These are phyloP conservation scores for Deroptyus accipitrinus DNA, from an alignment of 2,113 vertebrate genomes.

Conservation along the genomic window DNA sequence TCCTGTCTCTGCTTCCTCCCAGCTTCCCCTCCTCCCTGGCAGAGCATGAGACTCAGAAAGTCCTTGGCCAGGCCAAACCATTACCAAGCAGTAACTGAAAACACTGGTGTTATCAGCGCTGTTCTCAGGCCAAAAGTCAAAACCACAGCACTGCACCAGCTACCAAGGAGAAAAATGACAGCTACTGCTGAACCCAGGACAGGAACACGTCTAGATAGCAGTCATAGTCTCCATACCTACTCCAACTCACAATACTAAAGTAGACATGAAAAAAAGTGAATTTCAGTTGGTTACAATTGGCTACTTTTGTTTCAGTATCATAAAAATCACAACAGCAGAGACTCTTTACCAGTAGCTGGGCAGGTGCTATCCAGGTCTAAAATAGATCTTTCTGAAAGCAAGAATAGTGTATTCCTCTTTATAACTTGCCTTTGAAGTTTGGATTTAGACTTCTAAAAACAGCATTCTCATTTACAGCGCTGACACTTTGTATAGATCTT, in stretches of 20 bases:
- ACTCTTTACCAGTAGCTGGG: neutral
- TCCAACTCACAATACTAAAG: neutral
- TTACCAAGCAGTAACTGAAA: too few relatives aligned
- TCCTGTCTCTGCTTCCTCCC: too few relatives aligned
- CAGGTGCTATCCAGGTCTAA: neutral
- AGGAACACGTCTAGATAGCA: neutral
- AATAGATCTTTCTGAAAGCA: neutral
- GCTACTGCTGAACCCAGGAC: too few relatives aligned
- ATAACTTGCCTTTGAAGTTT: neutral
- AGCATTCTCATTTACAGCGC: neutral
- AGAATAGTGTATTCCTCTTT: neutral
- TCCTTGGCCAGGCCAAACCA: too few relatives aligned
- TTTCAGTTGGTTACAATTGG: neutral
- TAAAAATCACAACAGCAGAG: neutral
- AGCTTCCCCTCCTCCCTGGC: too few relatives aligned
- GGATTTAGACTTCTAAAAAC: neutral
- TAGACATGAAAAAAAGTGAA: neutral
- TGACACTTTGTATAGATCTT: neutral
- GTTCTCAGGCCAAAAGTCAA: too few relatives aligned
- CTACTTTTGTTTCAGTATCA: neutral
- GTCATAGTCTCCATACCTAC: too few relatives aligned
- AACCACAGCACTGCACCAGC: too few relatives aligned
- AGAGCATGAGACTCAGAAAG: too few relatives aligned
- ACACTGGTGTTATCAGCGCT: too few relatives aligned
- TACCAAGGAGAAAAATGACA: too few relatives aligned